Conservation (phyloP, 2,888 invertebrate species). For the Odontocerum albicorne region DNA sequence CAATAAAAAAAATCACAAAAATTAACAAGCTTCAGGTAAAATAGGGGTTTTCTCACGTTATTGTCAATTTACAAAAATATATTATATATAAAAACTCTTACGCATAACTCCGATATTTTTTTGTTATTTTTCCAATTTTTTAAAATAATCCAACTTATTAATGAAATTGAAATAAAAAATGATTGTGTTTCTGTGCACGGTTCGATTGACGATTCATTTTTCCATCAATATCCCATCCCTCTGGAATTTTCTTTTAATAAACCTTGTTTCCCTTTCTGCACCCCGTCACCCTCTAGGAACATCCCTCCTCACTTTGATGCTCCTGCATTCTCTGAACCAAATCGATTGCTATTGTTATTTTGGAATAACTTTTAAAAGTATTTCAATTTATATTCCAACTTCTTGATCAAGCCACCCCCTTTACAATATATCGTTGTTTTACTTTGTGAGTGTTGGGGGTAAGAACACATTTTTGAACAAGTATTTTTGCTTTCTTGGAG, state of each 20-base stretch:
- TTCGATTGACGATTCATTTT: no score
- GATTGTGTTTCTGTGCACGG: neutral
- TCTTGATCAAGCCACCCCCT: conserved; percentile 12
- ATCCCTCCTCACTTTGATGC: conserved; percentile 8
- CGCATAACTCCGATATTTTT: no score
- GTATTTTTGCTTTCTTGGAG: no score
- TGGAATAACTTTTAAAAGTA: conserved; percentile 32
- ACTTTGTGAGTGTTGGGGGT: neutral
- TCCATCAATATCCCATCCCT: conserved; percentile 15
- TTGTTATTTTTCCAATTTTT: no score
- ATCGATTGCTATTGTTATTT: conserved; percentile 30
- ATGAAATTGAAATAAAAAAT: no score
- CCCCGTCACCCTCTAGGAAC: neutral
- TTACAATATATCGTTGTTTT: conserved; percentile 4
- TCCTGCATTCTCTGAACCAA: conserved; percentile 18
- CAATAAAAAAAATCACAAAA: no score
- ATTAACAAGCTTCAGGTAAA: no score
- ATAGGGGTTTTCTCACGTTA: no score
- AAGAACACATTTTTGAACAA: no score
- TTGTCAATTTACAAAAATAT: no score
- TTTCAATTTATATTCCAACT: conserved; percentile 29
- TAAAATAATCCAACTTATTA: no score
- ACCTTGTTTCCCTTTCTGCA: conserved; percentile 19
- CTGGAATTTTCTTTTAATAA: conserved; percentile 35
- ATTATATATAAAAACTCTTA: no score